Evolutionary conservation across 2,888 invertebrate species (phyloP), one percentile per base, ranked within the genome.

Genomic region (Elmis aenea): DNA sequence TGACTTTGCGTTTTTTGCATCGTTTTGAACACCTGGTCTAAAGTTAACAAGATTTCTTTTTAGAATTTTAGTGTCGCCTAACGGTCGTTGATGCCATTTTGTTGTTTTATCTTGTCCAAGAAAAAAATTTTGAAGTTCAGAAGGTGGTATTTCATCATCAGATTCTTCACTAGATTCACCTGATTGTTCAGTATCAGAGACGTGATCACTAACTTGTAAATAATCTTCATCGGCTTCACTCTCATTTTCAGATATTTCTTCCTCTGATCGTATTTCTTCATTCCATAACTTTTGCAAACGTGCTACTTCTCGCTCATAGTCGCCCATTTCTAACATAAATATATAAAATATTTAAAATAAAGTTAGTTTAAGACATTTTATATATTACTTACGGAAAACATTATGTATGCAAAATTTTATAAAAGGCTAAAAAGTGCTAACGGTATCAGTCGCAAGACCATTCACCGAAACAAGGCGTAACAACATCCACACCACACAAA

Each of bases 21-120:
- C 20, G 6, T 20, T 20, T 20, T 20, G 20, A 20, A 20, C 20
- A n/a, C 20, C 20, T 8, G 20, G 20, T 20, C 6, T 20, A 20
- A 20, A 20, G n/a, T 20, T 20, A 8, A 20, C n/a, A n/a, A n/a
- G n/a, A n/a, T 24, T 24, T 24, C 25, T 5, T 24, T 9, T 24
- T 10, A 13, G 9, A 18, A 9, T 13, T 27, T 22, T 21, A 12
- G 2, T 29, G n/a, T n/a, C n/a, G n/a, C n/a, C 3, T 9, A 13
- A 13, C 18, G 22, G 16, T 3, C 13, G 3, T 29, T 29, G 28
- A 14, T 21, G 12, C 35, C 35, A 35, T 14, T 22, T 10, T 9
- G 29, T 35, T 30, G 9, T 24, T 35, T 35, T 35, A 16, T 35
- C 24, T 16, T 20, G 13, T 6, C 29, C 29, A 4, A 15, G 16